Conservation (phyloP, 2,888 invertebrate genomes). For the Xylota segnis region DNA sequence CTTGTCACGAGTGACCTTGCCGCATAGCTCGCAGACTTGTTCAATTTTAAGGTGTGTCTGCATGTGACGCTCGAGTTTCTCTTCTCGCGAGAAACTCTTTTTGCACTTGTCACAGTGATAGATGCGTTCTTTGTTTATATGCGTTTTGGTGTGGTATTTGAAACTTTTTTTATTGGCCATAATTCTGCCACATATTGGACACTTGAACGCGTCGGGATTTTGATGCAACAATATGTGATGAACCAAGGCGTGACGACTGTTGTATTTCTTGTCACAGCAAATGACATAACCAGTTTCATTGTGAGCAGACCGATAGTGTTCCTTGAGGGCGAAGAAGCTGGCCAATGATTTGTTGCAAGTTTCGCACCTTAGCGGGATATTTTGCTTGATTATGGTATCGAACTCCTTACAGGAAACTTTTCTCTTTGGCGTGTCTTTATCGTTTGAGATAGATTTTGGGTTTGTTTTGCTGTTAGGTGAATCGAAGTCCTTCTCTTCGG, state of each 20-base stretch:
- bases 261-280: slow-evolving; percentile 82
- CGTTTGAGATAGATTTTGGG: background rate
- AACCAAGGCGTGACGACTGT: slow-evolving; percentile 80
- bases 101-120: slow-evolving; percentile 81
- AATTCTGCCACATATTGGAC: slow-evolving; percentile 77
- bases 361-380: slow-evolving; percentile 81
- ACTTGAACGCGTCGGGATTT: background rate
- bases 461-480: background rate
- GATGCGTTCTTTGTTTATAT: slow-evolving; percentile 79
- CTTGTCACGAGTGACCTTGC: slow-evolving; percentile 77
- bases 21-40: background rate
- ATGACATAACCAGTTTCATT: slow-evolving; percentile 80
- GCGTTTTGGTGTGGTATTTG: slow-evolving; percentile 79
- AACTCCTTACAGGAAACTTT: slow-evolving; percentile 75
- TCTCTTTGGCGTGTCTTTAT: background rate
- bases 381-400: slow-evolving; percentile 79
- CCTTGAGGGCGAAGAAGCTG: slow-evolving; percentile 79
- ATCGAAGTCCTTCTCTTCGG: background rate
- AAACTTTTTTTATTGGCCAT: slow-evolving; percentile 79
- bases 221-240: slow-evolving; percentile 79
- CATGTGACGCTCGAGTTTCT: slow-evolving; percentile 79
- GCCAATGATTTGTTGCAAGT: slow-evolving; percentile 79
- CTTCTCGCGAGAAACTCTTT: slow-evolving; percentile 80
- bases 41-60: slow-evolving; percentile 78
- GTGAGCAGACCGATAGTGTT: slow-evolving; percentile 79